Evolutionary conservation across 2,797 vertebrate species (phyloP).

Genomic region (Eurystomus glaucurus): DNA sequence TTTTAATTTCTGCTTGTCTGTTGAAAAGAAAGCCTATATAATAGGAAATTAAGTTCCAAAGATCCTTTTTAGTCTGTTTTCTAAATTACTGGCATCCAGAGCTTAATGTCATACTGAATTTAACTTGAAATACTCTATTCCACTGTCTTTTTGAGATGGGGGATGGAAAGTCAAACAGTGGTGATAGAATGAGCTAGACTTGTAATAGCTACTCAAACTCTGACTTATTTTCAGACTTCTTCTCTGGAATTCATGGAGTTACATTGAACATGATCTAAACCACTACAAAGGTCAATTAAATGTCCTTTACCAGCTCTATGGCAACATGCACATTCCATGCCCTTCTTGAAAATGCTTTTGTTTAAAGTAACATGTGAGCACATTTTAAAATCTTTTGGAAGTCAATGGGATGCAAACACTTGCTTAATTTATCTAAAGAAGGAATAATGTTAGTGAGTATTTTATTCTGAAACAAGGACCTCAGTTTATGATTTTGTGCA

Average conservation of each 20-base stretch:
- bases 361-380: neutral
- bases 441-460: accelerated
- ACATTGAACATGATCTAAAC: neutral
- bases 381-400: neutral
- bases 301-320: neutral
- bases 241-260: neutral
- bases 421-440: neutral
- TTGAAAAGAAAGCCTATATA: neutral
- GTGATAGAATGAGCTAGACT: neutral
- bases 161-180: neutral
- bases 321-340: neutral
- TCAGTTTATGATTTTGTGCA: neutral
- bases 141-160: neutral
- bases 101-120: neutral
- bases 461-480: neutral
- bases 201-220: neutral
- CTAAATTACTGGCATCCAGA: neutral
- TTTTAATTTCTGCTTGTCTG: neutral
- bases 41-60: neutral
- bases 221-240: neutral
- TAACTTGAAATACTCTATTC: neutral
- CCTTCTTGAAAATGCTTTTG: neutral
- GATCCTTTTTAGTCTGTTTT: neutral
- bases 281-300: accelerated
- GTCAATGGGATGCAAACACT: neutral